Percentiles rank a stretch among this genome's conserved stretches.
phyloP scores from a whole-genome alignment of 2,888 invertebrate genomes.

The Cordilura impudica region DNA sequence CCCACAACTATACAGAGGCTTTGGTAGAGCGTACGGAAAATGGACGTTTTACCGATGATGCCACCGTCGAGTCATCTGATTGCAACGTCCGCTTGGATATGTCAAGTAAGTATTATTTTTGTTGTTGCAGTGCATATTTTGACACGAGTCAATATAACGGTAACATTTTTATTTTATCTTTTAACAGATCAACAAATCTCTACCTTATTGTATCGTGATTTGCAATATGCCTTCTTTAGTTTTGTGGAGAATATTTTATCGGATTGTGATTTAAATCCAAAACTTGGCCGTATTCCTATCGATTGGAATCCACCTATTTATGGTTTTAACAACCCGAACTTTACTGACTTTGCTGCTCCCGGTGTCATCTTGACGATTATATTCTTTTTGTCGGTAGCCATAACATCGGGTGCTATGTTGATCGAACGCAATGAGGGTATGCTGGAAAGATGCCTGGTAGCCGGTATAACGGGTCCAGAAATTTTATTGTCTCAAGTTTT shows the following conservation, averaged over 20 bases:
- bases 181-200: constrained; percentile 93
- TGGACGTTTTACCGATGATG: constrained; percentile 81
- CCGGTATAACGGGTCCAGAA: constrained; percentile 88
- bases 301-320: constrained; percentile 87
- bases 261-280: constrained; percentile 83
- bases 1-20: constrained; percentile 86
- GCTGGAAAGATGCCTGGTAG: constrained; percentile 91
- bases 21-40: constrained; percentile 82
- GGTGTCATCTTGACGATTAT: constrained; percentile 94
- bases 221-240: constrained; percentile 85
- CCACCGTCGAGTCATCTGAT: constrained; percentile 82
- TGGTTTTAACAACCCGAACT: constrained; percentile 87
- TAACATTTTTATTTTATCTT: not conserved
- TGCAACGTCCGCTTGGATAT: constrained; percentile 88
- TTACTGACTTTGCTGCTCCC: constrained; percentile 96
- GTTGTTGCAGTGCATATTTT: too few relatives aligned
- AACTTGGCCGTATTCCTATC: constrained; percentile 78
- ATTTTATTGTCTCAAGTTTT: constrained; percentile 91
- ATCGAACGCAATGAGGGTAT: constrained; percentile 94
- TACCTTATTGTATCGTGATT: constrained; percentile 85
- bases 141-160: accelerated
- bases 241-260: constrained; percentile 83
- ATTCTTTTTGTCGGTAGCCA: constrained; percentile 94
- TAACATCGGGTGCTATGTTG: constrained; percentile 94
- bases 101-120: constrained; percentile 83